Evolutionary conservation across 1,140 invertebrate species (phyloP), one percentile per base, ranked within the genome.

Genomic region (Ptiloglossa arizonensis): DNA sequence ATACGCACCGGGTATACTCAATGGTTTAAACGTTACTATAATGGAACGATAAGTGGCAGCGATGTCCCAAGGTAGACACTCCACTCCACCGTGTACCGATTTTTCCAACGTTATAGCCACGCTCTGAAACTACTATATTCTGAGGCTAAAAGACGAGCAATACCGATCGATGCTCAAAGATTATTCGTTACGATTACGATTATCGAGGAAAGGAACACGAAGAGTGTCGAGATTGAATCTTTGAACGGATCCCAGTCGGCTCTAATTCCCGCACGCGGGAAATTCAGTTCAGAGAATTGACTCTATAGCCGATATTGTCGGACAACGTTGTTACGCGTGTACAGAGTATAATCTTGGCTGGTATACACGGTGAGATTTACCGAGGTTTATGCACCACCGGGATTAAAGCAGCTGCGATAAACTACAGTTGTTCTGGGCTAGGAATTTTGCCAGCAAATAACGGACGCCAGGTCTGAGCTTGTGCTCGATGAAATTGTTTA

Each of bases 261-360:
- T 35, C 35, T 35, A 35, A 35, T 35, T 35, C 32, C 32, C 3
- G 2, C 32, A 4, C 32, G 32, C 6, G 32, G 32, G 6, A 35
- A 35, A 35, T 35, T 35, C 32, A 6, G 6, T 11, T 2, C 41
- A 1, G 27, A 35, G 27, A 38, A 60, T 60, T 75, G 24, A 52
- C 24, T 73, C 32, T 46, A 64, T n/a, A 22, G 38, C 13, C 24
- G 2, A 17, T 22, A 46, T 9, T 9, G 67, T 56, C n/a, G 46
- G 73, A 76, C 69, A 22, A 56, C 29, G 9, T 77, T 64, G 60
- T 76, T 77, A 77, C 15, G 24, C 48, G 50, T 63, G 41, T 77
- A 60, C 44, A 50, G n/a, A 2, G 35, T 62, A 54, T 27, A 75
- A 68, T 75, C 24, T 68, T 54, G 76, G 13, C 15, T 46, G 35